A percentile compares a stretch with the other conserved stretches of the same genome.
These are phyloP conservation scores for Apamea monoglypha DNA, from an alignment of 2,888 invertebrate species.

Conservation along the genomic window DNA sequence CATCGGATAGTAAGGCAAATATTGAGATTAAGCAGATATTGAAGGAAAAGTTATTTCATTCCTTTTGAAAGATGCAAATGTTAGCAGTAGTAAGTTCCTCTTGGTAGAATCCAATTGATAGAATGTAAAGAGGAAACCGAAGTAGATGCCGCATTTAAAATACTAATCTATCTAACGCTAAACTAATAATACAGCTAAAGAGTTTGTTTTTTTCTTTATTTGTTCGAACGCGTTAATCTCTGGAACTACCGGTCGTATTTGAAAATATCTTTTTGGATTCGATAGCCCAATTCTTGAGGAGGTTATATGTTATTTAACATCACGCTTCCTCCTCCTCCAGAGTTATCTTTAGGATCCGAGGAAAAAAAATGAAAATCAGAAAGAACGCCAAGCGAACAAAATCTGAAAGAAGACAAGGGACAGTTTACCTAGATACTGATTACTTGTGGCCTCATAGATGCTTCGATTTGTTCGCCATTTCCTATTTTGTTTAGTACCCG, in stretches of 20 bases:
- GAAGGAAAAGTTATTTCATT: slow-evolving; percentile 46
- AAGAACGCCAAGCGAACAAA: too few species aligned
- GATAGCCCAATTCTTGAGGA: too few species aligned
- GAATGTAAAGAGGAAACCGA: slow-evolving; percentile 12
- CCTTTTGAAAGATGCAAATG: slow-evolving; percentile 33
- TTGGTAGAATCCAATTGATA: slow-evolving; percentile 10
- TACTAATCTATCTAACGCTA: not conserved
- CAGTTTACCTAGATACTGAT: not conserved
- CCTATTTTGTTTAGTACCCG: not conserved
- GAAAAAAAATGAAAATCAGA: too few species aligned
- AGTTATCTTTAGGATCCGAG: too few species aligned
- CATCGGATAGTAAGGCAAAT: slow-evolving; percentile 26
- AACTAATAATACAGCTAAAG: not conserved
- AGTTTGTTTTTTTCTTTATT: not conserved
- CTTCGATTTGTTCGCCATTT: not conserved
- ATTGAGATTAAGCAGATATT: slow-evolving; percentile 46
- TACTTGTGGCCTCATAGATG: not conserved
- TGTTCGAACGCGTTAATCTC: not conserved
- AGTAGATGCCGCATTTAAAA: not conserved
- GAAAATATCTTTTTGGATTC: too few species aligned
- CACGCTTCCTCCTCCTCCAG: too few species aligned
- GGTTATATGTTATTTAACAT: too few species aligned
- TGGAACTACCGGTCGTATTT: too few species aligned
- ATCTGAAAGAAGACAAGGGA: not conserved
- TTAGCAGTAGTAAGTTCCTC: slow-evolving; percentile 28